phyloP scores from a whole-genome alignment of 2,797 vertebrate species.

The Molossus molossus region DNA sequence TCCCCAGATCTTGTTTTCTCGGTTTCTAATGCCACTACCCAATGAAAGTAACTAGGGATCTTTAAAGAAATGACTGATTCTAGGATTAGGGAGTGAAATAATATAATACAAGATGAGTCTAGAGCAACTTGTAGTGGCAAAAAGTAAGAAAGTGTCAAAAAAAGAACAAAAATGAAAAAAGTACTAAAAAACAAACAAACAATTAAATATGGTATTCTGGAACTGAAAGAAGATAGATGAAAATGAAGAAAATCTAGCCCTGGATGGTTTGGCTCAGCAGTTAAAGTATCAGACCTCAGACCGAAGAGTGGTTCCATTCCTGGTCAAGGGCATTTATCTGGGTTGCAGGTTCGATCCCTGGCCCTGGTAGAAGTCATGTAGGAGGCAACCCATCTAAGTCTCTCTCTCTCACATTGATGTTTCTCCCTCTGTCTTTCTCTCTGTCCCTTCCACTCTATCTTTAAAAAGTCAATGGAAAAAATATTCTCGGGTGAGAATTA shows the following conservation, averaged over 20 bases:
- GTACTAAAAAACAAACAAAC: conserved; percentile 17
- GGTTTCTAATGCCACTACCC: background rate
- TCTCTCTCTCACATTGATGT: no score
- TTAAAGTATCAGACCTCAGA: no score
- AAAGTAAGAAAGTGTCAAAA: background rate
- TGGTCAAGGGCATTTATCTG: no score
- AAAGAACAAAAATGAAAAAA: background rate
- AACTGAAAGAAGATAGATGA: background rate
- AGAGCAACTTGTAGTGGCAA: background rate
- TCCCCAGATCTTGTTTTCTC: background rate
- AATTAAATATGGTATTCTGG: background rate
- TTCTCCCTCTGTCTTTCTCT: no score
- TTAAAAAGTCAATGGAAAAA: no score
- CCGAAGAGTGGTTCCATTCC: no score
- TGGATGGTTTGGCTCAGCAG: no score
- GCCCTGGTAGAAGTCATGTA: no score
- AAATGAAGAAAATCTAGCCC: background rate
- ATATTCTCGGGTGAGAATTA: no score
- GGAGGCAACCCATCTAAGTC: no score
- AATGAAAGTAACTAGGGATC: background rate
- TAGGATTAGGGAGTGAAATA: background rate
- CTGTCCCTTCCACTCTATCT: no score
- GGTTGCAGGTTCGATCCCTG: no score
- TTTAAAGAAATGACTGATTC: background rate
- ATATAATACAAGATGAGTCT: background rate